Evolutionary conservation across 2,113 vertebrate species (phyloP).

Genomic region (Calyptommatus sinebrachiatus): DNA sequence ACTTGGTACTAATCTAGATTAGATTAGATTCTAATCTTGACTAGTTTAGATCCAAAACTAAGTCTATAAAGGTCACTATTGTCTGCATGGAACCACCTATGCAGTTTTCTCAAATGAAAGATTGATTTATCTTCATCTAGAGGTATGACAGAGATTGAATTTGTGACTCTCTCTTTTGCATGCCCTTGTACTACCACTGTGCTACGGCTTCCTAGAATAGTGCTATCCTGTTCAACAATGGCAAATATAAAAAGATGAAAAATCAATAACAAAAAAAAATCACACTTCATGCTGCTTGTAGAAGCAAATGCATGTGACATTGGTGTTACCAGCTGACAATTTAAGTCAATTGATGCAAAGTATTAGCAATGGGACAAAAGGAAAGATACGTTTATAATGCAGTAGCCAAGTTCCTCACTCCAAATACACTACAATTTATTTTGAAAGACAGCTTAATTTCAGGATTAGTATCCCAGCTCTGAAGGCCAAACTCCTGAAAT

Average conservation of each 20-base stretch:
- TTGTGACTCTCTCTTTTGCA: too few species aligned
- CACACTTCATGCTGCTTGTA: neutral
- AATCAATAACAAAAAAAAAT: too few species aligned
- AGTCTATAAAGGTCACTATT: too few species aligned
- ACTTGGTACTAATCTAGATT: too few species aligned
- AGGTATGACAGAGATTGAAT: too few species aligned
- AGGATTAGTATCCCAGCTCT: conserved; percentile 31
- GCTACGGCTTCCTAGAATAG: neutral
- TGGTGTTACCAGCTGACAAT: neutral
- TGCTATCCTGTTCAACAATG: neutral
- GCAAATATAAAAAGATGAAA: neutral
- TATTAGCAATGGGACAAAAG: neutral
- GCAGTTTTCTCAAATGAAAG: too few species aligned
- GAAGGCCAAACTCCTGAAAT: neutral
- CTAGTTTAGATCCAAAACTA: too few species aligned
- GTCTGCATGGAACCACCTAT: too few species aligned
- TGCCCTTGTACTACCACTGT: too few species aligned
- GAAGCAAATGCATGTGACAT: neutral
- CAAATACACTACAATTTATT: conserved; percentile 25
- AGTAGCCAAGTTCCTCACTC: conserved; percentile 21
- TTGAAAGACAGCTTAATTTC: conserved; percentile 40
- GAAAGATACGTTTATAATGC: conserved; percentile 6
- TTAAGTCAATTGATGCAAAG: neutral
- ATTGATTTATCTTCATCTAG: too few species aligned
- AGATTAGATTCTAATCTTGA: too few species aligned